Evolutionary conservation across 2,797 vertebrate species (phyloP).

Genomic region (Sandelia bainsii): DNA sequence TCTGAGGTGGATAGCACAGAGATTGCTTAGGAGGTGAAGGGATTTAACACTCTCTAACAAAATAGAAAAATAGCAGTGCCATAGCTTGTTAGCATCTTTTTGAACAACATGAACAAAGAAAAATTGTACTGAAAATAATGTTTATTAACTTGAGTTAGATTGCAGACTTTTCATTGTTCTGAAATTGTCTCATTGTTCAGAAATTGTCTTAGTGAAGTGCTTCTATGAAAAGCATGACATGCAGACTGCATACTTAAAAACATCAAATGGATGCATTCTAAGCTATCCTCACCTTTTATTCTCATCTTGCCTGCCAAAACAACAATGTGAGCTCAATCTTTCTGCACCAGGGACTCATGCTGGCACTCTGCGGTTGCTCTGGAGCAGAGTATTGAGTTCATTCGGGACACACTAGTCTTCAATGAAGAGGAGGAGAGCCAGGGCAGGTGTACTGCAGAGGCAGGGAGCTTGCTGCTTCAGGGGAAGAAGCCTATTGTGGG

Average conservation of each 20-base stretch:
- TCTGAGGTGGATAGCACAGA: not conserved
- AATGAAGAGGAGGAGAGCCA: conserved; percentile 93
- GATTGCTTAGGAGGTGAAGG: not conserved
- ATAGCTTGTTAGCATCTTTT: not conserved
- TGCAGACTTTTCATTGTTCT: not conserved
- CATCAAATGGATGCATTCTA: conserved; percentile 19
- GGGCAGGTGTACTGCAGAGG: conserved; percentile 88
- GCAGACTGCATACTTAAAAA: conserved; percentile 11
- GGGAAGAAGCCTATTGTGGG: conserved; percentile 98
- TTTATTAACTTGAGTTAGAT: not conserved
- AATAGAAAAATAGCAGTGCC: not conserved
- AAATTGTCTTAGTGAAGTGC: conserved; percentile 1
- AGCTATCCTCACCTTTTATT: conserved; percentile 11
- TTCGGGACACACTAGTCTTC: conserved; percentile 96
- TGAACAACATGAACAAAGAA: not conserved
- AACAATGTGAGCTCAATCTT: conserved; percentile 23
- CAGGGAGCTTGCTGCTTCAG: conserved; percentile 81
- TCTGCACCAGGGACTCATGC: conserved; percentile 89
- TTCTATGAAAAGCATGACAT: conserved; percentile 13
- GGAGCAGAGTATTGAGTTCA: conserved; percentile 99
- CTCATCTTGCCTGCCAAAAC: conserved; percentile 30
- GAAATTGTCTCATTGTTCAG: not conserved
- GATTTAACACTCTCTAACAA: not conserved
- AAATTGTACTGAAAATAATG: not conserved
- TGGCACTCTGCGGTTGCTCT: conserved; percentile 98